phyloP scores from a whole-genome alignment of 2,113 vertebrate species.

The Saimiri boliviensis region DNA sequence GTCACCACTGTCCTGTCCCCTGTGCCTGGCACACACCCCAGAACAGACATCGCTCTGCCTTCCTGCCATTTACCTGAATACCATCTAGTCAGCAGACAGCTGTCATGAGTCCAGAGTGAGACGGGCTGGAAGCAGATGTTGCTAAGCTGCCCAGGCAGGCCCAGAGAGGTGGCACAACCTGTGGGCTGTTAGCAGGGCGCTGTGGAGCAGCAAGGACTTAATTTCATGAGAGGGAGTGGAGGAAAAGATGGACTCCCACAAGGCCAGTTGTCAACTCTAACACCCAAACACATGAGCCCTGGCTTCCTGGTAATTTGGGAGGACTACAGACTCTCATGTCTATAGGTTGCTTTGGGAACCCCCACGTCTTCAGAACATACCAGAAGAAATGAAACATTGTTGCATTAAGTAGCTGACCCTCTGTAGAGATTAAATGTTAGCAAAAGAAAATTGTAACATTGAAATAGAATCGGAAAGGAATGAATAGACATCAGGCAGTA shows the following conservation, averaged over 20 bases:
- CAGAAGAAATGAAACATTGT: background rate
- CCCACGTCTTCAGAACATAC: background rate
- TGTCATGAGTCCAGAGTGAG: accelerated
- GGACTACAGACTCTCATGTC: background rate
- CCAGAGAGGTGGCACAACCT: accelerated
- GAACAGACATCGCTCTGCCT: background rate
- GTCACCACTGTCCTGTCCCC: too few species aligned
- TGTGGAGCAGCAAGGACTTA: background rate
- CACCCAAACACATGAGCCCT: accelerated
- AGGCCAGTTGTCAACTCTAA: background rate
- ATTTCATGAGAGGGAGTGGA: background rate
- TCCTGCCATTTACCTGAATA: background rate
- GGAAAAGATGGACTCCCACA: accelerated
- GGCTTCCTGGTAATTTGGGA: background rate
- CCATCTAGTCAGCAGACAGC: background rate
- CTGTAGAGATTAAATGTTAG: background rate
- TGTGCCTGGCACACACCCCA: background rate
- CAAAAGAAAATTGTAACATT: background rate
- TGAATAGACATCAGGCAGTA: accelerated
- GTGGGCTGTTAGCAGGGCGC: accelerated
- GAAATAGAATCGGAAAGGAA: background rate
- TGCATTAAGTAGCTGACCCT: background rate
- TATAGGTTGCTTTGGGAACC: background rate
- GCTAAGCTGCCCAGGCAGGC: background rate
- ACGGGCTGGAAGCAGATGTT: background rate